A percentile compares a stretch with the other conserved stretches of the same genome.
Evolutionary conservation across 2,888 invertebrate genomes (phyloP).

Genomic region (Neria commutata): DNA sequence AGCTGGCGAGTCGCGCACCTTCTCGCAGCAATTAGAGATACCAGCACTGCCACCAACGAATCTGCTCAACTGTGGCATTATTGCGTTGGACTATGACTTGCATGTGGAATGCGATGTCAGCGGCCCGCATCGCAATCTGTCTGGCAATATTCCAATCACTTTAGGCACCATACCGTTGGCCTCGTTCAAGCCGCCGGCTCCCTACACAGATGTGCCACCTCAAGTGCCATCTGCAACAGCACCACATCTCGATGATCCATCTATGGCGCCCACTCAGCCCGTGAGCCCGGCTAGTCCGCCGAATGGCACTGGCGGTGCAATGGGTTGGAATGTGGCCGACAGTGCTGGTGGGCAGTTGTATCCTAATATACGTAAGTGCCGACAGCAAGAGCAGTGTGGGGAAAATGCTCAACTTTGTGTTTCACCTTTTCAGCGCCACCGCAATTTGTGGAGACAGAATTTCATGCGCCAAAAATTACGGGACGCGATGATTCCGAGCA

Average conservation of each 20-base stretch:
- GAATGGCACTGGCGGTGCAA: constrained; percentile 57
- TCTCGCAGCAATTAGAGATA: constrained; percentile 70
- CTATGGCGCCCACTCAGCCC: constrained; percentile 61
- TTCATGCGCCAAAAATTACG: constrained; percentile 68
- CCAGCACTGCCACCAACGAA: constrained; percentile 81
- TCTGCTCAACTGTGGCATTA: constrained; percentile 75
- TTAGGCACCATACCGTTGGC: constrained; percentile 78
- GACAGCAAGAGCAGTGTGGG: too few species aligned
- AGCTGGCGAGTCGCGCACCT: constrained; percentile 68
- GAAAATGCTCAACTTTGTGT: too few species aligned
- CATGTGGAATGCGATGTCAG: constrained; percentile 71
- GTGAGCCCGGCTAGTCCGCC: constrained; percentile 59
- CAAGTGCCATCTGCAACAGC: constrained; percentile 44
- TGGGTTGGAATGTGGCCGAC: constrained; percentile 60
- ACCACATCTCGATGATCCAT: constrained; percentile 49
- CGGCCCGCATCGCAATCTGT: constrained; percentile 71
- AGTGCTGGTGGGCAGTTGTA: constrained; percentile 60
- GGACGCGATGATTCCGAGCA: constrained; percentile 70
- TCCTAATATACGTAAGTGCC: constrained; percentile 65
- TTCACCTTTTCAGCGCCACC: constrained; percentile 70
- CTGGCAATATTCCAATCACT: constrained; percentile 70
- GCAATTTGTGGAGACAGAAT: constrained; percentile 69
- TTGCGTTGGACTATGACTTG: constrained; percentile 76
- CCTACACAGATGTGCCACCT: constrained; percentile 57
- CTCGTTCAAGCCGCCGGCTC: constrained; percentile 62